Percentiles rank a stretch among this genome's conserved stretches.
Evolutionary conservation across 2,888 invertebrate species (phyloP).

Genomic region (Clusia tigrina): DNA sequence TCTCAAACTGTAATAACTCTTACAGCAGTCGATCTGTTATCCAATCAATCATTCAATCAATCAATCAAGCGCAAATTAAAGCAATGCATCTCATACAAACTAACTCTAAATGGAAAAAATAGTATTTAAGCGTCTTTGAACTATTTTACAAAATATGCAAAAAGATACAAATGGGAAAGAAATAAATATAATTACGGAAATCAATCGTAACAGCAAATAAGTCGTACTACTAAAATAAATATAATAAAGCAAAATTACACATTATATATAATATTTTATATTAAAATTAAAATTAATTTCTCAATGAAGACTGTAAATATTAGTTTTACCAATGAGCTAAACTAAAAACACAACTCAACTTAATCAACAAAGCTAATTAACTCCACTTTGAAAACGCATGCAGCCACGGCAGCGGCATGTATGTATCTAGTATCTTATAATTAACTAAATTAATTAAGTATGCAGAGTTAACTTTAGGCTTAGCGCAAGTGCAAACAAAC

Average conservation of each 20-base stretch:
- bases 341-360: neutral
- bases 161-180: slow-evolving; percentile 14
- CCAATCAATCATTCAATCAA: slow-evolving; percentile 11
- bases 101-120: neutral
- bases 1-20: too few relatives aligned
- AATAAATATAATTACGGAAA: neutral
- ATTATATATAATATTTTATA: neutral
- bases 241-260: slow-evolving; percentile 10
- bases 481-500: neutral
- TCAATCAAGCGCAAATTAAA: slow-evolving; percentile 30
- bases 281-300: neutral
- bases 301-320: slow-evolving; percentile 30
- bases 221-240: slow-evolving; percentile 6
- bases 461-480: slow-evolving; percentile 6
- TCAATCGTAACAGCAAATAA: slow-evolving; percentile 11
- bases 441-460: neutral
- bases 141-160: neutral
- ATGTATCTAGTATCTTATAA: neutral
- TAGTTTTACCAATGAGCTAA: slow-evolving; percentile 13
- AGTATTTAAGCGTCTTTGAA: neutral
- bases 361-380: neutral
- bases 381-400: neutral
- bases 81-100: slow-evolving; percentile 39
- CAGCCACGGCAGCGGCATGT: too few relatives aligned
- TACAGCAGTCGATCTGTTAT: neutral